These are phyloP conservation scores for Pseudomyrmex dendroicus DNA, from an alignment of 1,140 invertebrate species.

Conservation along the genomic window DNA sequence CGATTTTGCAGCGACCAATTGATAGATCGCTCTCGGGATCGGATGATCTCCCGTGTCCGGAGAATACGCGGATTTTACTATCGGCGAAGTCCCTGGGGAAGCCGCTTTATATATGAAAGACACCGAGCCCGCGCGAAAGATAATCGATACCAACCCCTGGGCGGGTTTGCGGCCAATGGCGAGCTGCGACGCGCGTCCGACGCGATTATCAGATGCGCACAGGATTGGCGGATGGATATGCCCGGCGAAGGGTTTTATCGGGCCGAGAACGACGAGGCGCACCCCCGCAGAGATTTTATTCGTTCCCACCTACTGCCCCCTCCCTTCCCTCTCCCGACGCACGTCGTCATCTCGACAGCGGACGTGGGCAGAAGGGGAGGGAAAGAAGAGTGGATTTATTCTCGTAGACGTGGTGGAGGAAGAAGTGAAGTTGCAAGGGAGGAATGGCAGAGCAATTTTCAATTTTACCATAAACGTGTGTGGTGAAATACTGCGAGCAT, in stretches of 20 bases:
- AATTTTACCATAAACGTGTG: conserved; percentile 25
- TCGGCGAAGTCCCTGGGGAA: conserved; percentile 75
- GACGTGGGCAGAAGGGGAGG: background rate
- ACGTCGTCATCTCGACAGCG: conserved; percentile 3
- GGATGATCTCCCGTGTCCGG: background rate
- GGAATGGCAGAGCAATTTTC: conserved; percentile 1
- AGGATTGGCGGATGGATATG: conserved; percentile 75
- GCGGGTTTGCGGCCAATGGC: conserved; percentile 78
- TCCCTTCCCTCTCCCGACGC: no score
- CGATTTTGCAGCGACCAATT: background rate
- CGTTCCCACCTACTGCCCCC: background rate
- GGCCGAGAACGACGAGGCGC: conserved; percentile 17
- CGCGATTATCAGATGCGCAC: conserved; percentile 64
- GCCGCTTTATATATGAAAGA: conserved; percentile 78
- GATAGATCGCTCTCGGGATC: background rate
- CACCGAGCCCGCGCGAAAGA: conserved; percentile 55
- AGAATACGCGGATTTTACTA: conserved; percentile 55
- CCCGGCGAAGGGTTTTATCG: conserved; percentile 73
- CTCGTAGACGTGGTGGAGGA: background rate
- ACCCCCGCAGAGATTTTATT: conserved; percentile 79
- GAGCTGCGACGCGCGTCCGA: conserved; percentile 40
- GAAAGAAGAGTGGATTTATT: conserved; percentile 33
- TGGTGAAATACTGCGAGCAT: conserved; percentile 42
- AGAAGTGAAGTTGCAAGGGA: background rate
- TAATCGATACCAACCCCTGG: conserved; percentile 83